Evolutionary conservation across 2,797 vertebrate genomes (phyloP).

Genomic region (Chromis chromis): DNA sequence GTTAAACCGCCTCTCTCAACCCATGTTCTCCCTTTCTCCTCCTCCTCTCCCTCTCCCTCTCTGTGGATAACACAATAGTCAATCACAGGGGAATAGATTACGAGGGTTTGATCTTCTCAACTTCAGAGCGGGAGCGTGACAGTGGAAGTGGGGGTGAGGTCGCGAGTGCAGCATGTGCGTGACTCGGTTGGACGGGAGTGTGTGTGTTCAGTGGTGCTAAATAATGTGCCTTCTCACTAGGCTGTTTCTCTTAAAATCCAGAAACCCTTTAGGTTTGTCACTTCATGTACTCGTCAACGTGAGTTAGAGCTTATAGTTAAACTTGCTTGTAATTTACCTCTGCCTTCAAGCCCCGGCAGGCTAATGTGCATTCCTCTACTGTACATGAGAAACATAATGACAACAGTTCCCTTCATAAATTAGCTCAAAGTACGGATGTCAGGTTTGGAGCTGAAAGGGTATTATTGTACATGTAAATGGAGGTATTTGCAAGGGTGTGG

Average conservation of each 20-base stretch:
- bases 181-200: conserved; percentile 25
- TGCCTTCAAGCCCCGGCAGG: conserved; percentile 59
- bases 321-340: conserved; percentile 56
- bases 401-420: conserved; percentile 65
- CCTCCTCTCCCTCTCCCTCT: conserved; percentile 31
- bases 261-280: conserved; percentile 49
- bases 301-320: conserved; percentile 66
- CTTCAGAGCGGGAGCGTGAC: conserved; percentile 65
- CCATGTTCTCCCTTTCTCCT: conserved; percentile 58
- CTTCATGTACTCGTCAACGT: conserved; percentile 48
- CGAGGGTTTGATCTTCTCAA: conserved; percentile 76
- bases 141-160: conserved; percentile 68
- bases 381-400: conserved; percentile 44
- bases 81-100: conserved; percentile 76
- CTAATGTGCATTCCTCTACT: conserved; percentile 62
- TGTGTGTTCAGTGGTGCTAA: conserved; percentile 41
- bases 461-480: conserved; percentile 51
- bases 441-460: conserved; percentile 53
- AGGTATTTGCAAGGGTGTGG: conserved; percentile 57
- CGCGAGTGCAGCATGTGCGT: conserved; percentile 43
- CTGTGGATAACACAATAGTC: conserved; percentile 73
- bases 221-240: conserved; percentile 38
- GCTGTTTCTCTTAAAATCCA: conserved; percentile 43
- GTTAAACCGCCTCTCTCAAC: conserved; percentile 72
- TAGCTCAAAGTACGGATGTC: conserved; percentile 48